Conservation (phyloP, 2,113 vertebrate genomes). For the Indicator indicator region DNA sequence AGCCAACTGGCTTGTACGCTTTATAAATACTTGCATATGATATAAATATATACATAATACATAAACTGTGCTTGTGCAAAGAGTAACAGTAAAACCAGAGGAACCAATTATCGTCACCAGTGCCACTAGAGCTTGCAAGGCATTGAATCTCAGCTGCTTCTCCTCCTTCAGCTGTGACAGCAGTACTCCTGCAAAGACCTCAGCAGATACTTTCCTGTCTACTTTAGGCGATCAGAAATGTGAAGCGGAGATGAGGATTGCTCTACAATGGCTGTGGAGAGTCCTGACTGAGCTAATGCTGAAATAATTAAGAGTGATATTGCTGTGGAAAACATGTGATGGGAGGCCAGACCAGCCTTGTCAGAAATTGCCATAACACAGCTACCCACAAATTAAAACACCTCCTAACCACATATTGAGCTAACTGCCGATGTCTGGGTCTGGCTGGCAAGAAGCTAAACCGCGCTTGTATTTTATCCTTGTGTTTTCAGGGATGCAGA, state of each 20-base stretch:
- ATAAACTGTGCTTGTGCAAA: neutral
- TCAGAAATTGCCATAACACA: neutral
- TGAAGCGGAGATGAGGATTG: neutral
- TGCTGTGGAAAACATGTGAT: rapidly evolving
- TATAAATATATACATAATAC: neutral
- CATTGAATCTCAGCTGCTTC: neutral
- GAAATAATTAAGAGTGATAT: neutral
- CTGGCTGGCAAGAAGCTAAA: neutral
- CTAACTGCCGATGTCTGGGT: neutral
- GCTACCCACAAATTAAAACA: neutral
- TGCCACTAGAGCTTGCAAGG: neutral
- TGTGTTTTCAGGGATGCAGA: rapidly evolving
- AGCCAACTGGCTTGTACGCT: neutral
- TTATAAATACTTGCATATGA: neutral
- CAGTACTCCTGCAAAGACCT: neutral
- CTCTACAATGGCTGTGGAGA: neutral
- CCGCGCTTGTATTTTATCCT: rapidly evolving
- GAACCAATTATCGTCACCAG: neutral
- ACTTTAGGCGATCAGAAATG: neutral
- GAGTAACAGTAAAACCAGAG: neutral
- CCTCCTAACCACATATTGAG: rapidly evolving
- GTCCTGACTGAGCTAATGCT: neutral
- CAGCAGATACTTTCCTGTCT: neutral
- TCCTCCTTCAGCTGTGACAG: neutral
- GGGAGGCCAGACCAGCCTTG: neutral